A percentile compares a stretch with the other conserved stretches of the same genome.
Evolutionary conservation across 2,797 vertebrate species (phyloP).

Genomic region (Phaenicophaeus curvirostris): DNA sequence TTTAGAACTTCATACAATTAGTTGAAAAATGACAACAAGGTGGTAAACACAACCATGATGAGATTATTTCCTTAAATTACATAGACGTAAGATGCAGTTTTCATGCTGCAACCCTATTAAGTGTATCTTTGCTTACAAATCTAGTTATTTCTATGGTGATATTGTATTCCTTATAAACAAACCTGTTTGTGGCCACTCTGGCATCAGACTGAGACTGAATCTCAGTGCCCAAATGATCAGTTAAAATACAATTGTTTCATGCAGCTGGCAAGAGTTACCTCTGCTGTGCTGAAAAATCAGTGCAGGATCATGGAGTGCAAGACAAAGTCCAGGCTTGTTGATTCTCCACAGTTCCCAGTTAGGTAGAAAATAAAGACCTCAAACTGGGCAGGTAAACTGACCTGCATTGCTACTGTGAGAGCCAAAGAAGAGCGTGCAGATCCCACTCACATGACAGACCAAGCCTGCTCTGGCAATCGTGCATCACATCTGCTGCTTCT

Average conservation of each 20-base stretch:
- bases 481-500: background rate
- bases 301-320: background rate
- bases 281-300: background rate
- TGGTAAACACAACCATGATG: background rate
- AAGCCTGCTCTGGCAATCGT: background rate
- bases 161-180: background rate
- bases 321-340: background rate
- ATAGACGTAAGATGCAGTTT: background rate
- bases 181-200: background rate
- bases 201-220: background rate
- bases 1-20: background rate
- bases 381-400: background rate
- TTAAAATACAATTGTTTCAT: background rate
- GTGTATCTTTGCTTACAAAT: background rate
- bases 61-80: background rate
- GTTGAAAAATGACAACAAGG: background rate
- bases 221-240: background rate
- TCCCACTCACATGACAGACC: accelerated
- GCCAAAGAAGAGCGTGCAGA: background rate
- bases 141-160: background rate
- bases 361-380: background rate
- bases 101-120: background rate
- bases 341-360: background rate
- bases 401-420: accelerated
- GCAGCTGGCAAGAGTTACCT: background rate